Conservation (phyloP, 2,888 invertebrate species). For the Callyntrura sp. region DNA sequence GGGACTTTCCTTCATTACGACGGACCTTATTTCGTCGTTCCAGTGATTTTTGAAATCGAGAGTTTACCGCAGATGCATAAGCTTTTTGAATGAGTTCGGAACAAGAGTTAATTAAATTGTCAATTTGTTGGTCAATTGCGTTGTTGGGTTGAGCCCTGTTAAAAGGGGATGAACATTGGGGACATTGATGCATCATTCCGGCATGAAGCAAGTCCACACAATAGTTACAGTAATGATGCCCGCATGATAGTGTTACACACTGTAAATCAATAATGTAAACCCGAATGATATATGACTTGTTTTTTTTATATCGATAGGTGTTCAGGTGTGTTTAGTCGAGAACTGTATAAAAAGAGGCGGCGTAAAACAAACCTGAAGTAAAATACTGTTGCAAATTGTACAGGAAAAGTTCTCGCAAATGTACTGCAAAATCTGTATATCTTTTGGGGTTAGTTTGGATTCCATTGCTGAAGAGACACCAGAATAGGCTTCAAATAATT, state of each 20-base stretch:
- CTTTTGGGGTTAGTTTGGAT: conserved; percentile 34
- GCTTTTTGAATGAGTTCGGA: conserved; percentile 52
- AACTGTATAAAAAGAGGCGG: neutral
- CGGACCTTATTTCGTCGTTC: conserved; percentile 28
- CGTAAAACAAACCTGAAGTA: conserved; percentile 61
- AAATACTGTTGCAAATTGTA: conserved; percentile 67
- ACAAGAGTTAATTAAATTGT: conserved; percentile 60
- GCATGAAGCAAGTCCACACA: conserved; percentile 67
- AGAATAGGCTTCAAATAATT: neutral
- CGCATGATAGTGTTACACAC: conserved; percentile 62
- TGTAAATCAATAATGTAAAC: conserved; percentile 23
- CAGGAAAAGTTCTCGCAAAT: conserved; percentile 62
- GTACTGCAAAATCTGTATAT: conserved; percentile 57
- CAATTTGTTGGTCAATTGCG: conserved; percentile 61
- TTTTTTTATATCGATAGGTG: no score
- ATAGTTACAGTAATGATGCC: conserved; percentile 68
- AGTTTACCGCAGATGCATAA: conserved; percentile 44
- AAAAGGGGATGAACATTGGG: conserved; percentile 55
- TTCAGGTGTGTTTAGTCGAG: no score
- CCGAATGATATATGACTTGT: no score
- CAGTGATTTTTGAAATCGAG: conserved; percentile 54
- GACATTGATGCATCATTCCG: conserved; percentile 40
- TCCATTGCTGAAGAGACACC: conserved; percentile 27
- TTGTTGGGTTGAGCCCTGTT: conserved; percentile 9
- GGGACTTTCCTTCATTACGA: neutral